Evolutionary conservation across 37 sponge, comb jelly and placozoan species (phyloP).

Genomic region (Ianthella basta): DNA sequence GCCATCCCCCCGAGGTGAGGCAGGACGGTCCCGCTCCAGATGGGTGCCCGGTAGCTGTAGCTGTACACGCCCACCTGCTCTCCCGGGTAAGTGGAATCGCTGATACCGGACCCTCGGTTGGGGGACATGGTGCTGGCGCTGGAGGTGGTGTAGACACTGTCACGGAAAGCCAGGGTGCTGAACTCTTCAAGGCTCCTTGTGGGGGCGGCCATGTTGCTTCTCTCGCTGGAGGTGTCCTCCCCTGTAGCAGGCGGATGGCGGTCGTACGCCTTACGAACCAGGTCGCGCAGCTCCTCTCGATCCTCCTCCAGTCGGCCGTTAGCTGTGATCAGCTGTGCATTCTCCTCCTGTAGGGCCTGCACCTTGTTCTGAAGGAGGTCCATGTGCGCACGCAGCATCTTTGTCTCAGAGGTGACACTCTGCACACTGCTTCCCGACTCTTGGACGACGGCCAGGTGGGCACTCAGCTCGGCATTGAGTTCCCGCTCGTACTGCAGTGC

Average conservation of each 20-base stretch:
- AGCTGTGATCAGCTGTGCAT: neutral
- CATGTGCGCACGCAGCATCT: neutral
- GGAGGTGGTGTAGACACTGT: slow-evolving; percentile 18
- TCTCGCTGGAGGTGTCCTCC: neutral
- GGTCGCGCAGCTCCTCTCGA: neutral
- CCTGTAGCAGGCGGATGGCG: neutral
- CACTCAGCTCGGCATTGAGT: neutral
- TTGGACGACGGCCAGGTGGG: neutral
- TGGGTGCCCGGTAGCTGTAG: slow-evolving; percentile 1
- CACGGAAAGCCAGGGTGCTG: neutral
- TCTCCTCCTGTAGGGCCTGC: slow-evolving; percentile 20
- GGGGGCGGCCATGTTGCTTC: neutral
- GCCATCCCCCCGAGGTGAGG: neutral
- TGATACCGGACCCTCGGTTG: neutral
- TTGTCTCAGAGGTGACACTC: neutral
- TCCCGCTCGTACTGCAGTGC: neutral
- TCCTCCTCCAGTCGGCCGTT: slow-evolving; percentile 15
- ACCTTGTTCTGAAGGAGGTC: slow-evolving; percentile 19
- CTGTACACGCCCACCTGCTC: slow-evolving; percentile 28
- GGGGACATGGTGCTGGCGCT: neutral
- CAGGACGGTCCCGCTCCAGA: neutral
- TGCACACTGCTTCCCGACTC: neutral
- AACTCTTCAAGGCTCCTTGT: slow-evolving; percentile 7
- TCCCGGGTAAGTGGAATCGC: neutral
- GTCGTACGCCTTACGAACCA: neutral